phyloP scores from a whole-genome alignment of 2,113 vertebrate species.

The Mobula hypostoma region DNA sequence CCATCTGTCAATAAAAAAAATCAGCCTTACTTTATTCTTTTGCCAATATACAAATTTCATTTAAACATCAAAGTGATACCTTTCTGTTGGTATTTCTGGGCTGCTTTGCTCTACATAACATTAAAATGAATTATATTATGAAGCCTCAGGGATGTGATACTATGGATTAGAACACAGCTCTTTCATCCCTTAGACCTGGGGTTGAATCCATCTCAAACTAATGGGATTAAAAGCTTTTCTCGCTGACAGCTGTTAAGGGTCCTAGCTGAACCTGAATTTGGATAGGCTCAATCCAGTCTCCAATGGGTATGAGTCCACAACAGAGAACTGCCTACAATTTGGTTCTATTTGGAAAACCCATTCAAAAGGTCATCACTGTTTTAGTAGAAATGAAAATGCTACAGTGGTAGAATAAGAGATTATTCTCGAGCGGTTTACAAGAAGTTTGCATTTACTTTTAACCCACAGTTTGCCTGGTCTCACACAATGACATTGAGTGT shows the following conservation, averaged over 20 bases:
- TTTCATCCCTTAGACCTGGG: conserved; percentile 15
- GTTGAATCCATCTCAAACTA: conserved; percentile 28
- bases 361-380: background rate
- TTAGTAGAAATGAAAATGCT: conserved; percentile 18
- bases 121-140: conserved; percentile 30
- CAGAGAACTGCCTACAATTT: background rate
- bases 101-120: background rate
- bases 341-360: conserved; percentile 28
- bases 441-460: background rate
- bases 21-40: conserved; percentile 25
- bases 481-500: background rate
- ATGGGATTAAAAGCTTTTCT: conserved; percentile 38
- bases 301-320: background rate
- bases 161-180: conserved; percentile 17
- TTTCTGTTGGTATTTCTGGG: conserved; percentile 24
- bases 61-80: conserved; percentile 28
- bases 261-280: conserved; percentile 8
- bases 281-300: conserved; percentile 11
- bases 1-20: conserved; percentile 32
- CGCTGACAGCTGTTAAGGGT: conserved; percentile 32
- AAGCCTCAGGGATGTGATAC: background rate
- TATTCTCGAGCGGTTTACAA: background rate
- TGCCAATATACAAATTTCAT: conserved; percentile 19
- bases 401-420: background rate
- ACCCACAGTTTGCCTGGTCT: background rate